These are phyloP conservation scores for Pterostichus niger DNA, from an alignment of 2,888 invertebrate genomes.

Conservation along the genomic window DNA sequence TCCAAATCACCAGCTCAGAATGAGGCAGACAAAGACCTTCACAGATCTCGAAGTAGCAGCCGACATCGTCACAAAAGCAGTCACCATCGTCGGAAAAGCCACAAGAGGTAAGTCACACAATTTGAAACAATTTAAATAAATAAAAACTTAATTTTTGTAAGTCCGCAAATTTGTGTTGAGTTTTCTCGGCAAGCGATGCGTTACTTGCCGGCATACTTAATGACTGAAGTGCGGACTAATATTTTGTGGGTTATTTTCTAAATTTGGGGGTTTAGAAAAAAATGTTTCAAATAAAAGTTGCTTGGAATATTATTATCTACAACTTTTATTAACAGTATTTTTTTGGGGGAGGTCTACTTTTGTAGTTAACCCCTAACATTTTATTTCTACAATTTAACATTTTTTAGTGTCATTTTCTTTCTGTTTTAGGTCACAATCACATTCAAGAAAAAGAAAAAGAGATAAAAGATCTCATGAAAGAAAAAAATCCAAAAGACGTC, in stretches of 20 bases:
- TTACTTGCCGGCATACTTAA: too few species aligned
- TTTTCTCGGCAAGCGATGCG: too few species aligned
- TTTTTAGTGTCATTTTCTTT: not conserved
- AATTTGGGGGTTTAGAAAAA: not conserved
- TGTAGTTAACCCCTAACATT: not conserved
- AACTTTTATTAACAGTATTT: too few species aligned
- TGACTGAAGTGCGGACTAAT: too few species aligned
- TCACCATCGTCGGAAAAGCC: slow-evolving; percentile 42
- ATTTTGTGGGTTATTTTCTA: not conserved
- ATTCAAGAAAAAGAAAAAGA: slow-evolving; percentile 70
- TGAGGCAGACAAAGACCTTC: not conserved
- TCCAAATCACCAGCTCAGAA: slow-evolving; percentile 26
- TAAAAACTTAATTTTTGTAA: too few species aligned
- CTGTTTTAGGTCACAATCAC: slow-evolving; percentile 40
- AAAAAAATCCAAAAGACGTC: slow-evolving; percentile 72
- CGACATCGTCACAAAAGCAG: slow-evolving; percentile 30
- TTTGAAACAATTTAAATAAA: not conserved
- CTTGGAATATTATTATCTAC: not conserved
- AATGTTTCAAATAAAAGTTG: not conserved
- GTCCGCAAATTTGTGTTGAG: too few species aligned
- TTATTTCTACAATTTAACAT: too few species aligned
- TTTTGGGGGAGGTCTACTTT: too few species aligned
- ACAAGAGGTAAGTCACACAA: slow-evolving; percentile 39
- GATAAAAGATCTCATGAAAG: slow-evolving; percentile 71
- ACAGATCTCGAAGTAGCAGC: slow-evolving; percentile 39